Evolutionary conservation across 2,888 invertebrate genomes (phyloP).

Genomic region (Yponomeuta cagnagella): DNA sequence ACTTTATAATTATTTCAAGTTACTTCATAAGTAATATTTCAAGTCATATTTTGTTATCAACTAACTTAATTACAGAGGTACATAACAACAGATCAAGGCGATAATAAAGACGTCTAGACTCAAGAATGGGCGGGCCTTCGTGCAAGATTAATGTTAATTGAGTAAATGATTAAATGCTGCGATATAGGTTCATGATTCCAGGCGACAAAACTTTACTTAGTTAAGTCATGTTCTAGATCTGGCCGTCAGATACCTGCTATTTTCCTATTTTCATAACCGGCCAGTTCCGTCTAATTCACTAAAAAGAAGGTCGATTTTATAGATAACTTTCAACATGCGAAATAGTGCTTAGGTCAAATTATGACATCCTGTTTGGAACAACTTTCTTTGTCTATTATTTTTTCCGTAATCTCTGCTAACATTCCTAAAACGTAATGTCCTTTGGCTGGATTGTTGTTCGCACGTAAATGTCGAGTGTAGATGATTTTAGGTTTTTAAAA

Average conservation of each 20-base stretch:
- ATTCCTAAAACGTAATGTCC: constrained; percentile 2
- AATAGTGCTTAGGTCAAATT: constrained; percentile 8
- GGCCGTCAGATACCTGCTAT: not conserved
- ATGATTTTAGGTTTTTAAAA: not conserved
- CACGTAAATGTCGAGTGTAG: not conserved
- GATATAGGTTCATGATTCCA: constrained; percentile 29
- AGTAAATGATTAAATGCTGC: constrained; percentile 57
- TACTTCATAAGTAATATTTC: too few relatives aligned
- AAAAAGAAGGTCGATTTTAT: constrained; percentile 8
- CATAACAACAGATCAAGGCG: constrained; percentile 4
- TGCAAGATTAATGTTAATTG: constrained; percentile 68
- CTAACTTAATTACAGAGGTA: not conserved
- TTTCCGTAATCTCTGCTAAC: not conserved
- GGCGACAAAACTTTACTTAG: constrained; percentile 4
- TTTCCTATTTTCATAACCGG: constrained; percentile 3
- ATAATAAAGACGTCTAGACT: constrained; percentile 30
- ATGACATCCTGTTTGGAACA: constrained; percentile 1
- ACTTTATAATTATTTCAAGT: too few relatives aligned
- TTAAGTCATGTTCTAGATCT: constrained; percentile 8
- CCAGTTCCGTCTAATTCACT: not conserved
- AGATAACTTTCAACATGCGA: constrained; percentile 9
- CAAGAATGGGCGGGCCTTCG: constrained; percentile 39
- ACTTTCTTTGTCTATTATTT: not conserved
- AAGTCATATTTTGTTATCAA: not conserved
- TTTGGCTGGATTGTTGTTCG: not conserved